These are phyloP conservation scores for Schizotus pectinicornis DNA, from an alignment of 2,888 invertebrate species.

Conservation along the genomic window DNA sequence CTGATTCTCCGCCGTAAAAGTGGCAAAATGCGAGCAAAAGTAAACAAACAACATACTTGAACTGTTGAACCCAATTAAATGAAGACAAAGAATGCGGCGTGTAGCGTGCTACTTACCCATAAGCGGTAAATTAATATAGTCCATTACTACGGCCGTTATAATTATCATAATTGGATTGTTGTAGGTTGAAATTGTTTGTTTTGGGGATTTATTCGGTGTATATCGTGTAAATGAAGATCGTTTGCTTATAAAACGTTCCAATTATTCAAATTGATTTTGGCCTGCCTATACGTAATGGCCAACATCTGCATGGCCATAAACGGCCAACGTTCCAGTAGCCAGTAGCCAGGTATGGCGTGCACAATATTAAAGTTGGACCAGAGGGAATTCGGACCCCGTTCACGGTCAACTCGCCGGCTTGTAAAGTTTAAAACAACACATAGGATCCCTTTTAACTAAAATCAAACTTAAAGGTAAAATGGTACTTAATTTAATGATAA, in stretches of 20 bases:
- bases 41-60: slow-evolving; percentile 15
- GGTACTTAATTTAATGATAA: too few relatives aligned
- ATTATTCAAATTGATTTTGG: slow-evolving; percentile 14
- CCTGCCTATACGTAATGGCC: background rate
- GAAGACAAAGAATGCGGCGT: slow-evolving; percentile 12
- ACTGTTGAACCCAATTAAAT: slow-evolving; percentile 10
- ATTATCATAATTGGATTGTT: slow-evolving; percentile 42
- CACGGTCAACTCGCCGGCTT: too few relatives aligned
- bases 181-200: slow-evolving; percentile 35
- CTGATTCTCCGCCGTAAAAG: too few relatives aligned
- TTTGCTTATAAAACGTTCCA: slow-evolving; percentile 15
- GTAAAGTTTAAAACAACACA: too few relatives aligned
- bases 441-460: too few relatives aligned
- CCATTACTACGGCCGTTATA: slow-evolving; percentile 33
- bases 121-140: slow-evolving; percentile 36
- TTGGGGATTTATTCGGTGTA: slow-evolving; percentile 33
- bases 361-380: background rate
- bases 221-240: slow-evolving; percentile 29
- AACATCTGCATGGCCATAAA: background rate
- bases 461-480: too few relatives aligned
- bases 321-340: background rate
- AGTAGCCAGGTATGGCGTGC: background rate
- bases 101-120: slow-evolving; percentile 32
- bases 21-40: background rate
- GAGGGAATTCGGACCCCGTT: background rate